Evolutionary conservation across 2,113 vertebrate species (phyloP).

Genomic region (Dromaius novaehollandiae): DNA sequence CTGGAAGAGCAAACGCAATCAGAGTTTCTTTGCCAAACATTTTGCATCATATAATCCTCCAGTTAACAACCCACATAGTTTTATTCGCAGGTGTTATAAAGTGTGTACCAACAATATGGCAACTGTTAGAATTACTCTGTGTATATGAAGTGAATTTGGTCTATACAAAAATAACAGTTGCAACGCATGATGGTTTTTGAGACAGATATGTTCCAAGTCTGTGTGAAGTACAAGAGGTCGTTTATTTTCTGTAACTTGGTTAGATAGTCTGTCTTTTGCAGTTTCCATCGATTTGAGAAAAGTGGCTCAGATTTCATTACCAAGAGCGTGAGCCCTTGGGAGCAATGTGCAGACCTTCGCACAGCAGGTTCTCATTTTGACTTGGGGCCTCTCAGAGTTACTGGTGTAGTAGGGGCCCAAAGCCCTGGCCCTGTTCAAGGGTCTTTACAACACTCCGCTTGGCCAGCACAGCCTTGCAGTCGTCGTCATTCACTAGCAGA

Average conservation of each 20-base stretch:
- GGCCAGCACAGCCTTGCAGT: not conserved
- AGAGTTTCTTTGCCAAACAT: not conserved
- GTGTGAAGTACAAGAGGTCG: not conserved
- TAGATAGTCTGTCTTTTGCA: not conserved
- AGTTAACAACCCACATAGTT: not conserved
- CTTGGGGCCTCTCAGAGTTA: not conserved
- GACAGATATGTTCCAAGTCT: not conserved
- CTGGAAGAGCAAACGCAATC: not conserved
- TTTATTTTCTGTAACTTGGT: not conserved
- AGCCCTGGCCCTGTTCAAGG: not conserved
- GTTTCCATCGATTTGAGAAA: not conserved
- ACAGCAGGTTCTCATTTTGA: accelerated
- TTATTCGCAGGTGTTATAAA: not conserved
- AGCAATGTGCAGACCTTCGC: not conserved
- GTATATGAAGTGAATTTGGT: not conserved
- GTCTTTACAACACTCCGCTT: not conserved
- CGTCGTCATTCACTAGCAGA: not conserved
- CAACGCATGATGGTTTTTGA: not conserved
- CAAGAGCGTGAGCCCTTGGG: not conserved
- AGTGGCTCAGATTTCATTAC: not conserved
- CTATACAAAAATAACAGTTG: not conserved
- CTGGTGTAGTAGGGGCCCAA: not conserved
- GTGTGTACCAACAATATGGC: not conserved
- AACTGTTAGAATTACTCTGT: not conserved
- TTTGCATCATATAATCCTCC: not conserved